Evolutionary conservation across 2,797 vertebrate genomes (phyloP), one percentile per base, ranked within the genome.

Genomic region (Epinephelus awoara): DNA sequence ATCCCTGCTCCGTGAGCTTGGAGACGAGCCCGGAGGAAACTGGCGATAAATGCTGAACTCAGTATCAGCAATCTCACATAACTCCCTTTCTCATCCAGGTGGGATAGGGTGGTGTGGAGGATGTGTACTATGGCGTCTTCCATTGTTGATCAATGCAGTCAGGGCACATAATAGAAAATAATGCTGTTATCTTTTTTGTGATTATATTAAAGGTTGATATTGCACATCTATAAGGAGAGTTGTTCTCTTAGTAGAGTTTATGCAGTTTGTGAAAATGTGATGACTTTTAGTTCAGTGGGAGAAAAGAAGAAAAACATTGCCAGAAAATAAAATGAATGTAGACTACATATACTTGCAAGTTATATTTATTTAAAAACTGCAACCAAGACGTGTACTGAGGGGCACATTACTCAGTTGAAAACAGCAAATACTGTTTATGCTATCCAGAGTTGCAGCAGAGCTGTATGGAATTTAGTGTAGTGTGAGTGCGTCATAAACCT

Each of bases 401-500:
- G 4, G 3, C 27, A 51, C 63, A 29, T 56, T 57, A 56, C 46
- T n/a, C 17, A 25, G 2, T 18, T 56, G 1, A 42, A 15, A 40
- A 27, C 14, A 29, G 44, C 52, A 74, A 50, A 56, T 40, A 67
- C 40, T 3, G 40, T 42, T 42, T 67, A 21, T 54, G 23, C 59
- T 57, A 21, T 18, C 0, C 18, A 76, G 34, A 57, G 18, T 17
- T 34, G 34, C 34, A 42, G 40, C 42, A 25, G 58, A 80, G 42
- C 54, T 44, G 49, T 49, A 42, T 59, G 18, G 42, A 34, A 55
- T 69, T 69, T 15, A 13, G 15, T 58, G 55, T 7, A 8, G 5
- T 57, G 0, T 42, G 15, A 21, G 13, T 42, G 40, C 12, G n/a
- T 19, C 23, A 63, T 15, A 1, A 61, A 18, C 19, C 47, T 64